Base-by-base conservation (phyloP, 2,888 invertebrate genomes). In the Drosophila mettleri region DNA sequence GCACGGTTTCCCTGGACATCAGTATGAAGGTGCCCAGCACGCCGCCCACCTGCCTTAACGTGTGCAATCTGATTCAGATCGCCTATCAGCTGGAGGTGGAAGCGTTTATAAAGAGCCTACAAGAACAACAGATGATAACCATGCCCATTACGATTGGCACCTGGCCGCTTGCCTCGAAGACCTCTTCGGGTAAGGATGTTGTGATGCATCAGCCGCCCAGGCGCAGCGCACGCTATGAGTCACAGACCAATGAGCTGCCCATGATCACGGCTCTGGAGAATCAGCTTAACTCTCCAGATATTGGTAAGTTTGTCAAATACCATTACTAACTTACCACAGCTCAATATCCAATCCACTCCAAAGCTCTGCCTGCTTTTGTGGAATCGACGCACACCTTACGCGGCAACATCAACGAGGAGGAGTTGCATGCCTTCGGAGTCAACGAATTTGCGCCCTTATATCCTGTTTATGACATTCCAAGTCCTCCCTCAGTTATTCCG, bases 71-170 rank as follows among this genome's bases (percentile, higher is more conserved):
- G 10, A 91, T 92, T 67, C 90, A 91, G 48, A 89, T 91, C 20
- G 84, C 80, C 8, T 92, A 92, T 67, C 90, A 91, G 55, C 64
- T 92, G 14, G 90, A 91, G 63, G 82, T 92, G 27, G 82, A 80
- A 61, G 90, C 89, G 0, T 39, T 70, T 41, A 80, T 91, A 27
- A 83, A 82, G 45, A 86, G 88, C 29, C 70, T 82, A 7, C 88
- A 89, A 49, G 71, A 80, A 45, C 80, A 82, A 38, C 89, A 91
- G 59, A 48, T 80, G 16, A 82, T 91, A n/a, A 77, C 79, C 2
- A 90, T 91, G 77, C 92, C 92, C 0, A 77, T 92, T 2, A 89
- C 89, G 9, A 90, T 93, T 54, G 92, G 92, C 14, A 91, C 91
- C 31, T 81, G 91, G 46, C 92, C 92, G 0, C 55, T 92, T 38